Conservation (phyloP, 2,888 invertebrate genomes). For the Tetragnatha montana region DNA sequence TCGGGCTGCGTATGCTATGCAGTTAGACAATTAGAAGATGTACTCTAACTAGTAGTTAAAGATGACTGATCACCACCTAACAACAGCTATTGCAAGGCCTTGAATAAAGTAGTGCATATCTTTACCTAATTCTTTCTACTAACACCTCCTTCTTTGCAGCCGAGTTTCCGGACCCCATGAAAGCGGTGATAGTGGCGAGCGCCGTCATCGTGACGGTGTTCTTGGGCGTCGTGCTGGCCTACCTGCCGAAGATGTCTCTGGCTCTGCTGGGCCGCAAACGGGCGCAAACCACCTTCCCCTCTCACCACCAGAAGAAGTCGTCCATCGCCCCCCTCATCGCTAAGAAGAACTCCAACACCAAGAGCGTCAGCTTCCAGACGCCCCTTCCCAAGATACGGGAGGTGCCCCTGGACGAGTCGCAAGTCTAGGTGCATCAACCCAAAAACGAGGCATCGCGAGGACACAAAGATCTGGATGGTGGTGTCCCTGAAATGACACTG, state of each 20-base stretch:
- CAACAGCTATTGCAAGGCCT: too few relatives aligned
- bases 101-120: too few relatives aligned
- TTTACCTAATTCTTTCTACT: not conserved
- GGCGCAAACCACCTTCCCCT: not conserved
- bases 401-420: conserved; percentile 30
- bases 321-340: not conserved
- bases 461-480: too few relatives aligned
- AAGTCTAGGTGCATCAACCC: not conserved
- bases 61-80: too few relatives aligned
- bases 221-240: conserved; percentile 61
- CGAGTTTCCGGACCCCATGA: conserved; percentile 56
- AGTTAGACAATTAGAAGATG: too few relatives aligned
- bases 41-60: too few relatives aligned
- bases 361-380: conserved; percentile 59
- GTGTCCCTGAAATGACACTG: too few relatives aligned
- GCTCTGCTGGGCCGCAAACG: conserved; percentile 36
- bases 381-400: conserved; percentile 55
- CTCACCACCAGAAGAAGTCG: conserved; percentile 13
- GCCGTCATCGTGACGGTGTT: conserved; percentile 63
- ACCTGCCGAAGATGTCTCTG: conserved; percentile 49
- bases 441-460: too few relatives aligned
- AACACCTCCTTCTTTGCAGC: conserved; percentile 11
- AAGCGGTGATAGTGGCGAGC: conserved; percentile 63
- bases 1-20: too few relatives aligned
- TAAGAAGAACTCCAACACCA: conserved; percentile 28